Percentiles rank a stretch among this genome's conserved stretches.
Evolutionary conservation across 2,888 invertebrate genomes (phyloP).

Genomic region (Rutpela maculata): DNA sequence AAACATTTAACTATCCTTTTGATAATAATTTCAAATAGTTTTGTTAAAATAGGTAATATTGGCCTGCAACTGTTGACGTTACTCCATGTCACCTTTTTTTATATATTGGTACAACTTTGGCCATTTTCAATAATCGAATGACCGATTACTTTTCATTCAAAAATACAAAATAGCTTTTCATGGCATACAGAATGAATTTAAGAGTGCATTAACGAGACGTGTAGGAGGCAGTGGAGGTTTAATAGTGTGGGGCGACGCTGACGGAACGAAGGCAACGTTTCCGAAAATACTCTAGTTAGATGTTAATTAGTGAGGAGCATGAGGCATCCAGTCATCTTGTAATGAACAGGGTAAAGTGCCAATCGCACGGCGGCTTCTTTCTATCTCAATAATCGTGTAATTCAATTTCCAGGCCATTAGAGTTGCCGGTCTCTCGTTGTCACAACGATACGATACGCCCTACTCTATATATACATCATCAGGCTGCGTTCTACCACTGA

Average conservation of each 20-base stretch:
- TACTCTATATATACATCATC: conserved; percentile 7
- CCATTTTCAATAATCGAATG: too few species aligned
- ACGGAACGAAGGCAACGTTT: conserved; percentile 15
- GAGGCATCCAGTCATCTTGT: conserved; percentile 48
- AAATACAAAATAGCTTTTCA: background rate
- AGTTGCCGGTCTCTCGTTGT: conserved; percentile 36
- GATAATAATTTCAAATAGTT: too few species aligned
- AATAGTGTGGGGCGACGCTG: conserved; percentile 19
- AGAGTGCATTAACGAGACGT: conserved; percentile 26
- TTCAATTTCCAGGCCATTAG: conserved; percentile 68
- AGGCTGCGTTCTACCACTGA: background rate
- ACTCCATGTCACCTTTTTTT: too few species aligned
- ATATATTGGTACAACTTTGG: too few species aligned
- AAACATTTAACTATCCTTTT: too few species aligned
- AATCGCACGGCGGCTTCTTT: conserved; percentile 65
- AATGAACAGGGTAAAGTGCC: conserved; percentile 63
- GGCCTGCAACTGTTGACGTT: too few species aligned
- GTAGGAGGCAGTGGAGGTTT: conserved; percentile 36
- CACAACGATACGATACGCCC: conserved; percentile 20
- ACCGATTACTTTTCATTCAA: too few species aligned
- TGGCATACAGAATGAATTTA: conserved; percentile 17
- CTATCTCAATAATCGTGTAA: conserved; percentile 65
- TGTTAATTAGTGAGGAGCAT: conserved; percentile 57
- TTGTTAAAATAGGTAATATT: too few species aligned
- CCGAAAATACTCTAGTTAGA: conserved; percentile 21